Conservation (phyloP, 1,140 invertebrate genomes). For the Brachionus manjavacas region DNA sequence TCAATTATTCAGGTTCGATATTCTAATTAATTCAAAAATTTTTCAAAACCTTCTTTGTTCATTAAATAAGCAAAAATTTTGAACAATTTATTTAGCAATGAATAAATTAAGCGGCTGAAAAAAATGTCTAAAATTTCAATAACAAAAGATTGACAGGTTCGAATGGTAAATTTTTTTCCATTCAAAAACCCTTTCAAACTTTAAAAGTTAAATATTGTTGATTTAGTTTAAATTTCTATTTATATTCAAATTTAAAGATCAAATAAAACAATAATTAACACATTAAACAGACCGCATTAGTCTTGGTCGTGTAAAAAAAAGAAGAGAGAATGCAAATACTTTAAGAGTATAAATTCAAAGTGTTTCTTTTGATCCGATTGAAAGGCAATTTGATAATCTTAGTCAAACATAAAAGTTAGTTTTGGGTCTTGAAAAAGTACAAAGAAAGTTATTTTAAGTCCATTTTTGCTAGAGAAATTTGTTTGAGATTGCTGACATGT, state of each 20-base stretch:
- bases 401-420: no score
- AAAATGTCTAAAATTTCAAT: neutral
- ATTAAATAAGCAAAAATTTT: no score
- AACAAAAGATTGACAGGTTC: neutral
- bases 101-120: no score
- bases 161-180: neutral
- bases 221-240: neutral
- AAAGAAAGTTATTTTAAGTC: no score
- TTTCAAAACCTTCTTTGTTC: no score
- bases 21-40: no score
- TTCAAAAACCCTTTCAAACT: neutral
- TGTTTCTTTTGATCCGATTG: no score
- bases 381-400: no score
- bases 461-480: neutral
- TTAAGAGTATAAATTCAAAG: neutral
- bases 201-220: neutral
- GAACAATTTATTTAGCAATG: no score
- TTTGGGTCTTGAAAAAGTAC: no score
- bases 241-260: neutral
- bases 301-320: neutral
- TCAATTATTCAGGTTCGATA: no score
- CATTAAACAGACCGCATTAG: neutral
- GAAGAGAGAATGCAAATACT: neutral
- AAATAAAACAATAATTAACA: neutral
- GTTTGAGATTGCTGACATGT: neutral